Conservation (phyloP, 2,113 vertebrate genomes). For the Procavia capensis region DNA sequence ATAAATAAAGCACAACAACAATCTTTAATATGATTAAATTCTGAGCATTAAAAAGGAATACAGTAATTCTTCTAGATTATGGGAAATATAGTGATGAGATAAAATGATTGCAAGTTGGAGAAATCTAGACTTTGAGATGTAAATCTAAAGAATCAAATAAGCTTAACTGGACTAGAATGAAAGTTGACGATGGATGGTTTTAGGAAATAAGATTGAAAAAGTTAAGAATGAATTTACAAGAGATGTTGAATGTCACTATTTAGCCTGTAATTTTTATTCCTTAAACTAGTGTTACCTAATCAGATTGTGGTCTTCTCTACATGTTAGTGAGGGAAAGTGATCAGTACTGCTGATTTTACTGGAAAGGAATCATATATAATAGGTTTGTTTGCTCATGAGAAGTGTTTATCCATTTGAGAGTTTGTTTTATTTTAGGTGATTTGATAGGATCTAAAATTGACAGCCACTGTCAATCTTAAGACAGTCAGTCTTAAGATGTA, state of each 20-base stretch:
- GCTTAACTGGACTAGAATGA: neutral
- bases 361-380: too few species aligned
- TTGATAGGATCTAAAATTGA: neutral
- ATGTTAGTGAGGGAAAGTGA: rapidly evolving
- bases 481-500: neutral
- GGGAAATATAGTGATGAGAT: neutral
- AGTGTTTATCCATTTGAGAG: neutral
- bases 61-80: neutral
- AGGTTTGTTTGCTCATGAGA: neutral
- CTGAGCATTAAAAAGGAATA: neutral
- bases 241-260: neutral
- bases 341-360: too few species aligned
- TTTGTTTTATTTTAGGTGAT: neutral
- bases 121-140: neutral
- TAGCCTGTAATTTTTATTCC: neutral
- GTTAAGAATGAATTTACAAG: neutral
- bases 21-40: neutral
- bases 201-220: neutral
- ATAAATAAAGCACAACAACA: neutral
- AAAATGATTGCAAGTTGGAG: neutral
- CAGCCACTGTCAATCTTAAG: rapidly evolving
- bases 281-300: neutral
- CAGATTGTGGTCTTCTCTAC: neutral
- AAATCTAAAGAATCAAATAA: neutral
- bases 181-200: neutral